A percentile compares a stretch with the other conserved stretches of the same genome.
These are phyloP conservation scores for Cheirogaleus major DNA, from an alignment of 2,797 vertebrate species.

Conservation along the genomic window DNA sequence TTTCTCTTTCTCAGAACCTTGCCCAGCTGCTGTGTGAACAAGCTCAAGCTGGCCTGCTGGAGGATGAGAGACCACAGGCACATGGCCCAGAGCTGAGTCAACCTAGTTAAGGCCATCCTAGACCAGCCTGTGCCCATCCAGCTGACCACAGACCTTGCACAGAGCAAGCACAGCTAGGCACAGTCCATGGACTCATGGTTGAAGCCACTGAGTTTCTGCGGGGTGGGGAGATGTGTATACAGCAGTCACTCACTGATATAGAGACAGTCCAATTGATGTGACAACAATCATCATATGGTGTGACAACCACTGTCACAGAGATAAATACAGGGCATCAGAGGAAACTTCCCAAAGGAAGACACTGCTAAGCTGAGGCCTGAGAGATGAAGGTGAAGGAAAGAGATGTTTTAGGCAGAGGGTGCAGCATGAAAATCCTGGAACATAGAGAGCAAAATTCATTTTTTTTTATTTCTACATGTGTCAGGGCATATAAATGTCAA, in stretches of 20 bases:
- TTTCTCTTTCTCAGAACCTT: neutral
- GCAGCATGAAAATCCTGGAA: neutral
- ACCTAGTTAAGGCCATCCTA: neutral
- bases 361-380: neutral
- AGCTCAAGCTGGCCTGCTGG: neutral
- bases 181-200: neutral
- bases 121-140: neutral
- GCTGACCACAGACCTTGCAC: neutral
- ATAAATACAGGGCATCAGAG: neutral
- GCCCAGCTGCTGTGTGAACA: neutral
- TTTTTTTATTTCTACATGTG: neutral
- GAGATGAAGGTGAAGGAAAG: neutral
- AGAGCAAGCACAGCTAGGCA: neutral
- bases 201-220: neutral
- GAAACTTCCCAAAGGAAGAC: neutral
- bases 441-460: neutral
- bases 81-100: neutral
- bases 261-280: neutral
- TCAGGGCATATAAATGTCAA: neutral
- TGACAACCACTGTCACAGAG: neutral
- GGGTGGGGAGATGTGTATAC: neutral
- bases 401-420: neutral
- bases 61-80: neutral
- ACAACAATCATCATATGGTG: neutral
- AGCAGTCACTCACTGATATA: neutral